Conservation (phyloP, 2,888 invertebrate genomes). For the Drosophila mayaguana region DNA sequence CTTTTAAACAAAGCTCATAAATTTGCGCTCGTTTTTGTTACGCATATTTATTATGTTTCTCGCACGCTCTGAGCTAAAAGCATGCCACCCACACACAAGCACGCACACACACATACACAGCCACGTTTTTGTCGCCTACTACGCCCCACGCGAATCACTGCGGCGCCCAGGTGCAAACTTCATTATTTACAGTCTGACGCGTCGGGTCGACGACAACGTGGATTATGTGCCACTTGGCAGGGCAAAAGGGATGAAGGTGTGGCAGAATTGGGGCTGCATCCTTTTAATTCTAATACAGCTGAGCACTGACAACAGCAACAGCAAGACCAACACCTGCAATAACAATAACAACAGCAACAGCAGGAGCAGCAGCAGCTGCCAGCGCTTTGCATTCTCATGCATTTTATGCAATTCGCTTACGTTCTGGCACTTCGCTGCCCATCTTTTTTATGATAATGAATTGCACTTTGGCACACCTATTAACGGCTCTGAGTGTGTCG, state of each 20-base stretch:
- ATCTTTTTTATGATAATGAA: constrained; percentile 52
- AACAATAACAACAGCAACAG: neutral
- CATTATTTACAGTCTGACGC: constrained; percentile 82
- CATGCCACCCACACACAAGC: constrained; percentile 23
- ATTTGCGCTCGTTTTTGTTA: constrained; percentile 53
- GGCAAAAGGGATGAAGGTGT: neutral
- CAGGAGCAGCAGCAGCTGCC: neutral
- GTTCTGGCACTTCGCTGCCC: constrained; percentile 47
- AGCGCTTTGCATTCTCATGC: constrained; percentile 44
- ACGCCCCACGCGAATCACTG: constrained; percentile 45
- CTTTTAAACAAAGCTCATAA: constrained; percentile 51
- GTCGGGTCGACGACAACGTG: constrained; percentile 62
- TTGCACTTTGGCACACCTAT: constrained; percentile 45
- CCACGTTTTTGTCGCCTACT: neutral
- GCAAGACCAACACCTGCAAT: constrained; percentile 5
- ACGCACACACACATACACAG: constrained; percentile 1
- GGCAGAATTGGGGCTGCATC: constrained; percentile 24
- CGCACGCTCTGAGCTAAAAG: constrained; percentile 53
- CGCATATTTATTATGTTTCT: constrained; percentile 56
- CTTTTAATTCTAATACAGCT: constrained; percentile 50
- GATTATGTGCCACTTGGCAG: constrained; percentile 45
- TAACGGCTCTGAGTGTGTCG: constrained; percentile 9
- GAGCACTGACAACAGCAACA: constrained; percentile 15
- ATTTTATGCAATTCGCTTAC: constrained; percentile 79
- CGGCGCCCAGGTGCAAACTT: constrained; percentile 71